Conservation (phyloP, 2,113 vertebrate species). For the Spilogale gracilis region DNA sequence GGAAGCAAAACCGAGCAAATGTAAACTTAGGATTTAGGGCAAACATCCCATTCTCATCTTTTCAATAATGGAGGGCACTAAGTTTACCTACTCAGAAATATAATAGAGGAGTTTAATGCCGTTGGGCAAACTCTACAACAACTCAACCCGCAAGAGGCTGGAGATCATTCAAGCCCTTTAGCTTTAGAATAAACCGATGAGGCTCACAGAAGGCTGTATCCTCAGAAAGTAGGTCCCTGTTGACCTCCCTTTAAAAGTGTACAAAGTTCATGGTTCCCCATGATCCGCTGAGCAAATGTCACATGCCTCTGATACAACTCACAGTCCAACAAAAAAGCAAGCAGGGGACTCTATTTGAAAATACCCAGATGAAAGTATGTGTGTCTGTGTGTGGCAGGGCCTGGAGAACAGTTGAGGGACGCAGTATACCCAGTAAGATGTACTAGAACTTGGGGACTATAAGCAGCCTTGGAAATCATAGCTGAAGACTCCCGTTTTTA, state of each 20-base stretch:
- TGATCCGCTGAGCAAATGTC: slow-evolving; percentile 80
- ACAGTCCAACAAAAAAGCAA: slow-evolving; percentile 41
- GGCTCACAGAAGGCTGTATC: slow-evolving; percentile 50
- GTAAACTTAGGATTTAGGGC: slow-evolving; percentile 51
- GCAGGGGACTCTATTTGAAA: slow-evolving; percentile 66
- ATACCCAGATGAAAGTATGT: slow-evolving; percentile 50
- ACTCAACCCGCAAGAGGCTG: slow-evolving; percentile 43
- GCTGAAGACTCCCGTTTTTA: background rate
- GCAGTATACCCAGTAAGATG: background rate
- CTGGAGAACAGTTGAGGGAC: background rate
- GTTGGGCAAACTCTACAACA: slow-evolving; percentile 65
- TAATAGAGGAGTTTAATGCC: slow-evolving; percentile 68
- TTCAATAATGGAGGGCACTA: slow-evolving; percentile 61
- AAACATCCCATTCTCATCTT: slow-evolving; percentile 51
- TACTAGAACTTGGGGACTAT: background rate
- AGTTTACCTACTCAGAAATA: slow-evolving; percentile 72
- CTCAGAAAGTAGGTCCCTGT: slow-evolving; percentile 48
- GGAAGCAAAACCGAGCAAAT: slow-evolving; percentile 46
- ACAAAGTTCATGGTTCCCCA: slow-evolving; percentile 80
- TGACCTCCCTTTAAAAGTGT: slow-evolving; percentile 72
- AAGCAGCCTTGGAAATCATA: background rate
- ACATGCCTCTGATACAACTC: slow-evolving; percentile 59
- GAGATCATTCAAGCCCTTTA: slow-evolving; percentile 53
- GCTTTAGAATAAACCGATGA: slow-evolving; percentile 76
- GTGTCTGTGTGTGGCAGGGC: background rate